Evolutionary conservation across 2,797 vertebrate genomes (phyloP).

Genomic region (Lithobates sylvaticus): DNA sequence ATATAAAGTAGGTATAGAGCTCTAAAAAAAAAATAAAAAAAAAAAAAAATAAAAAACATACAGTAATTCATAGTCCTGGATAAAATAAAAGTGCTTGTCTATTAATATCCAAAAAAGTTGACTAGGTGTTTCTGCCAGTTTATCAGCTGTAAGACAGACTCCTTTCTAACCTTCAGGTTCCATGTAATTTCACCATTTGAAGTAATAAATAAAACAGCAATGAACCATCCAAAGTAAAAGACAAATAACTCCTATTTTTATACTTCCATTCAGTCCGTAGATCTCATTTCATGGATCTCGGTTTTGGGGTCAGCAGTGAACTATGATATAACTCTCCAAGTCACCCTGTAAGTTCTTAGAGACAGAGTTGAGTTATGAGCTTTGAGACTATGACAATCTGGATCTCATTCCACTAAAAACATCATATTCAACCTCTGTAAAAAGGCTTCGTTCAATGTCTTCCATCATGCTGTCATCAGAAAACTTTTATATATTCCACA

Average conservation of each 20-base stretch:
- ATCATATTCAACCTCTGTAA: conserved; percentile 7
- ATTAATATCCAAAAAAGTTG: neutral
- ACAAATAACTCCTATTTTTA: conserved; percentile 2
- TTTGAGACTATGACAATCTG: conserved; percentile 24
- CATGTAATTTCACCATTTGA: conserved; percentile 12
- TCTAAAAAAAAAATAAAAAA: no score
- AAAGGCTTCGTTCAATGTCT: conserved; percentile 17
- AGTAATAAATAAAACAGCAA: conserved; percentile 15
- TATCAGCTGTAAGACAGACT: no score
- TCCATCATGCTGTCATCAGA: conserved; percentile 44
- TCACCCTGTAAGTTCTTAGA: conserved; percentile 18
- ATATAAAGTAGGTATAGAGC: no score
- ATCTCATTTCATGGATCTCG: conserved; percentile 31
- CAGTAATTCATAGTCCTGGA: neutral
- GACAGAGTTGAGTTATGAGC: conserved; percentile 28
- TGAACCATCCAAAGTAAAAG: neutral
- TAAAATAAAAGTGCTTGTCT: neutral
- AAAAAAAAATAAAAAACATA: no score
- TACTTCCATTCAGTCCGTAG: conserved; percentile 1
- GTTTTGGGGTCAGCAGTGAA: conserved; percentile 14
- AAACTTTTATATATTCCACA: conserved; percentile 3
- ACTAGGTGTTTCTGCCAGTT: neutral
- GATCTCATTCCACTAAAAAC: conserved; percentile 19
- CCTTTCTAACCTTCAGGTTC: neutral
- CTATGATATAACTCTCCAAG: neutral